Percentiles rank a stretch among this genome's conserved stretches.
Evolutionary conservation across 2,797 vertebrate species (phyloP).

Genomic region (Lophotriccus pileatus): DNA sequence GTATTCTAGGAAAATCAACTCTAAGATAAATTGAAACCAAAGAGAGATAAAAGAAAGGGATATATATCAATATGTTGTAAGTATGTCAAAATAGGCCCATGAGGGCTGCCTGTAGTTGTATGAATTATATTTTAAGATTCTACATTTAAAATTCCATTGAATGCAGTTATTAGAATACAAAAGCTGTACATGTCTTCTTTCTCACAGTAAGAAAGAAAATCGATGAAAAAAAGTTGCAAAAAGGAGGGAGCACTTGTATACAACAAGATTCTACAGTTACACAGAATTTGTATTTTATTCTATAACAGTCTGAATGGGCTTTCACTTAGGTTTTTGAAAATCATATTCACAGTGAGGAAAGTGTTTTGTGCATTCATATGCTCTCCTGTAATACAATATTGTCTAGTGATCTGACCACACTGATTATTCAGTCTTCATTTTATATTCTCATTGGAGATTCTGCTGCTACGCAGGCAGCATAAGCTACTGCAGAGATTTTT

Average conservation of each 20-base stretch:
- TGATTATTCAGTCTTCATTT: not conserved
- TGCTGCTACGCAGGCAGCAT: not conserved
- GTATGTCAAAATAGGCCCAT: not conserved
- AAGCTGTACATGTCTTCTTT: not conserved
- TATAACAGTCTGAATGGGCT: not conserved
- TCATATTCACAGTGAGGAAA: not conserved
- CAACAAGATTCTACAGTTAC: not conserved
- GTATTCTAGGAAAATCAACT: not conserved
- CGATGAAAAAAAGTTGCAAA: not conserved
- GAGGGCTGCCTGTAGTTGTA: not conserved
- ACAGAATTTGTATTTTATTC: not conserved
- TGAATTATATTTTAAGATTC: not conserved
- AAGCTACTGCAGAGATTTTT: not conserved
- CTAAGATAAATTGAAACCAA: not conserved
- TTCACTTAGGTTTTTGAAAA: not conserved
- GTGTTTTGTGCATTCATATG: not conserved
- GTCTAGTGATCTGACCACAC: not conserved
- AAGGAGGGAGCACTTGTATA: not conserved
- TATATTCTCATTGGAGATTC: not conserved
- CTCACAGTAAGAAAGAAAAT: not conserved
- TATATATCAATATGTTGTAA: not conserved
- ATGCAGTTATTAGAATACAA: not conserved
- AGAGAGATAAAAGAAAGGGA: not conserved
- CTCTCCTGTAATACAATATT: not conserved
- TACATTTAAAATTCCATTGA: not conserved